Evolutionary conservation across 1,140 invertebrate genomes (phyloP), one percentile per base, ranked within the genome.

Genomic region (Probaryconus sp.): DNA sequence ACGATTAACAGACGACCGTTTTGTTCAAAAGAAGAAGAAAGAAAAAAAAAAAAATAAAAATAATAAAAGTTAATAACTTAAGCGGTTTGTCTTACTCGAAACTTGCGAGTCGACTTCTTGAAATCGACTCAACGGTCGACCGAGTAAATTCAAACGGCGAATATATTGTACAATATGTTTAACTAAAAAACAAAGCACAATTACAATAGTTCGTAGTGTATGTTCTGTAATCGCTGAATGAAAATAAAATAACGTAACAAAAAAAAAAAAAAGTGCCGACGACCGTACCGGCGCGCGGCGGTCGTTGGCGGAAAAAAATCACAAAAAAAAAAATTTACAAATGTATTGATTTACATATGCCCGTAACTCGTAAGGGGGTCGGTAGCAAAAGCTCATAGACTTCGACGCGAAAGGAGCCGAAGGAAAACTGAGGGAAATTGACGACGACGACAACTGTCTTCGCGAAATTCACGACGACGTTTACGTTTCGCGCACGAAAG

Each of bases 281-380:
- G 51, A 13, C 69, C 55, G 67, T 67, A 79, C 65, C 67, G 68
- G 68, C 73, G 76, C 73, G 74, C 68, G 76, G 76, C 61, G 73
- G 73, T 76, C 68, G 73, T 78, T 58, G 63, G 33, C 69, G 33
- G 55, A 81, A 84, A 85, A 85, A 83, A 72, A 0, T 76, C n/a
- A n/a, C n/a, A n/a, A 78, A 69, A 86, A 84, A 86, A 82, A 85
- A 83, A 86, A 88, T 88, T 88, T 88, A 88, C 85, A 88, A 88
- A 88, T 87, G 83, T 88, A 88, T 88, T 88, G 87, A 86, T 88
- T 88, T 88, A 88, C 87, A 88, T 88, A 88, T 88, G 86, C 85
- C 85, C 85, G 86, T 88, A 87, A 88, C 83, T 87, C 80, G 81
- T 87, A 88, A 87, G 86, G 33, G 85, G 84, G 81, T 69, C 80